Conservation (phyloP, 2,797 vertebrate genomes). For the Xerus rutilus region DNA sequence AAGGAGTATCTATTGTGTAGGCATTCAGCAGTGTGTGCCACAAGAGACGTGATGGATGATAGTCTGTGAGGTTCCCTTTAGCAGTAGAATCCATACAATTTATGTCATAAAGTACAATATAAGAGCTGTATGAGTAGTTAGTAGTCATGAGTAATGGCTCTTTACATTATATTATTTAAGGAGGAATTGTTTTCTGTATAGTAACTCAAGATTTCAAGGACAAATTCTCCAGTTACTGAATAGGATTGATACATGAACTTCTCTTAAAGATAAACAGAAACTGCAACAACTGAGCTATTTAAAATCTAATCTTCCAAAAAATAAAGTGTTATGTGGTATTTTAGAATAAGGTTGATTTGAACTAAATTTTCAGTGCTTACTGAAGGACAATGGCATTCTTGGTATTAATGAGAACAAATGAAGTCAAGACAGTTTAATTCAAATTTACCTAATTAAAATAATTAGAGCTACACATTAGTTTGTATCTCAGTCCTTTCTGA, state of each 20-base stretch:
- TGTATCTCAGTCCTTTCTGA: not conserved
- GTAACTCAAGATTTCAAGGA: not conserved
- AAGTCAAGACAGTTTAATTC: not conserved
- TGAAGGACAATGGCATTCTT: not conserved
- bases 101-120: not conserved
- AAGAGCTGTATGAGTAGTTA: slow-evolving; percentile 4
- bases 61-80: not conserved
- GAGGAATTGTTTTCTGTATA: not conserved
- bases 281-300: not conserved
- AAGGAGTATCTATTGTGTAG: not conserved
- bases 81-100: not conserved
- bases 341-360: slow-evolving; percentile 51
- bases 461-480: not conserved
- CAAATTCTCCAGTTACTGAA: not conserved
- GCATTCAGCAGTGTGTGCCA: not conserved
- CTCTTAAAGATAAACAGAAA: slow-evolving; percentile 22
- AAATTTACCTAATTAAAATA: slow-evolving; percentile 30
- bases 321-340: not conserved
- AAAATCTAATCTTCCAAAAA: slow-evolving; percentile 22
- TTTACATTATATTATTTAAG: not conserved
- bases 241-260: not conserved
- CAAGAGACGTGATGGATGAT: not conserved
- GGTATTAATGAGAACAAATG: slow-evolving; percentile 28
- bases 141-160: not conserved
- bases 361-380: not conserved